Percentiles rank a stretch among this genome's conserved stretches.
phyloP scores from a whole-genome alignment of 2,888 invertebrate species.

The Drosophila pseudotalamancana region DNA sequence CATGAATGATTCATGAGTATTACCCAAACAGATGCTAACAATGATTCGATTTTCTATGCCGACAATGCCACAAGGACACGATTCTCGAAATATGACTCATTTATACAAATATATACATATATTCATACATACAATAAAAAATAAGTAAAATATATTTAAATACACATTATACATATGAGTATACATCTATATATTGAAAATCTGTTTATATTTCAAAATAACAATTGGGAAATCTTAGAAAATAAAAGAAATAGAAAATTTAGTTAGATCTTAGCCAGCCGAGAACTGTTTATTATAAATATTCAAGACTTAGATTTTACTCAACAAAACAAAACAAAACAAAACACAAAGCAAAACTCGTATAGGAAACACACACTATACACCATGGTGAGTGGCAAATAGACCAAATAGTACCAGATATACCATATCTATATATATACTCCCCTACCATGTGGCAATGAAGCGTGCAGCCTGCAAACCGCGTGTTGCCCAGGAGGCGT shows the following conservation, averaged over 20 bases:
- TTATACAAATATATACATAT: background rate
- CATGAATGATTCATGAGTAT: slow-evolving; percentile 74
- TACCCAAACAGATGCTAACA: slow-evolving; percentile 68
- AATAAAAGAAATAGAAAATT: no score
- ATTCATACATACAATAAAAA: background rate
- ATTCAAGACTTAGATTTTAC: background rate
- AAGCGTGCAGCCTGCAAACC: background rate
- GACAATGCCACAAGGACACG: slow-evolving; percentile 17
- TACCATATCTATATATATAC: background rate
- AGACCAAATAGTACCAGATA: background rate
- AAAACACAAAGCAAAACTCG: background rate
- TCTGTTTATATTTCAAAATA: no score
- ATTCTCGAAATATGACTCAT: slow-evolving; percentile 26
- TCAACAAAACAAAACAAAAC: no score
- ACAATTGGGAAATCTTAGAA: background rate
- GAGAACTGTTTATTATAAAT: background rate
- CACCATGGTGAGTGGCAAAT: background rate
- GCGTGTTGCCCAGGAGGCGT: background rate
- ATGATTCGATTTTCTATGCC: slow-evolving; percentile 47
- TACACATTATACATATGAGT: background rate
- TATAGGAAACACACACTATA: background rate
- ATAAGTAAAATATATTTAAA: no score
- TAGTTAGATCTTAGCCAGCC: background rate
- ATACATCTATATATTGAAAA: no score
- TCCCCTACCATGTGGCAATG: background rate